Evolutionary conservation across 1,140 invertebrate genomes (phyloP).

Genomic region (Calosoma granatense): DNA sequence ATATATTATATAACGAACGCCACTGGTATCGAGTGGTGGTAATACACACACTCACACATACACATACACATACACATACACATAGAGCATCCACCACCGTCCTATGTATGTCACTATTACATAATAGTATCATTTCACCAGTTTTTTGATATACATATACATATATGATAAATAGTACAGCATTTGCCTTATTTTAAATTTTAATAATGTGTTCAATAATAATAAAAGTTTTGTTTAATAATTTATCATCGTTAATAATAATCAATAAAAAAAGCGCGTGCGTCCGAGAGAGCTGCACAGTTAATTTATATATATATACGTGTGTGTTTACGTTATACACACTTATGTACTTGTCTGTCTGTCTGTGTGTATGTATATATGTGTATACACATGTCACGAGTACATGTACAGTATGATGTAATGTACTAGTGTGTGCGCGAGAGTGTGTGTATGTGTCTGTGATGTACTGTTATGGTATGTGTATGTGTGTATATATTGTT

Average conservation of each 20-base stretch:
- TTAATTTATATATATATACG: too few species aligned
- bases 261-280: constrained; percentile 34
- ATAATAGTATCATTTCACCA: constrained; percentile 21
- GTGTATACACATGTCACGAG: too few species aligned
- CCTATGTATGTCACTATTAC: background rate
- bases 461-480: background rate
- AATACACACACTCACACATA: too few species aligned
- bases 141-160: constrained; percentile 35
- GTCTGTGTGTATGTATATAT: too few species aligned
- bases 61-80: too few species aligned
- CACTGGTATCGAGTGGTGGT: too few species aligned
- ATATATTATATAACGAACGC: too few species aligned
- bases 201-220: constrained; percentile 19
- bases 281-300: constrained; percentile 15
- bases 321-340: too few species aligned
- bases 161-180: constrained; percentile 34
- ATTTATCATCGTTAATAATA: constrained; percentile 31
- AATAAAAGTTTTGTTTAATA: constrained; percentile 34
- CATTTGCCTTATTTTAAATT: constrained; percentile 22
- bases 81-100: too few species aligned
- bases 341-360: too few species aligned
- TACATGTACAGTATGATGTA: too few species aligned
- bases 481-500: constrained; percentile 18
- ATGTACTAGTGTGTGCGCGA: too few species aligned
- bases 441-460: background rate